Base-by-base conservation (phyloP, 2,797 vertebrate genomes). In the Echeneis naucrates region DNA sequence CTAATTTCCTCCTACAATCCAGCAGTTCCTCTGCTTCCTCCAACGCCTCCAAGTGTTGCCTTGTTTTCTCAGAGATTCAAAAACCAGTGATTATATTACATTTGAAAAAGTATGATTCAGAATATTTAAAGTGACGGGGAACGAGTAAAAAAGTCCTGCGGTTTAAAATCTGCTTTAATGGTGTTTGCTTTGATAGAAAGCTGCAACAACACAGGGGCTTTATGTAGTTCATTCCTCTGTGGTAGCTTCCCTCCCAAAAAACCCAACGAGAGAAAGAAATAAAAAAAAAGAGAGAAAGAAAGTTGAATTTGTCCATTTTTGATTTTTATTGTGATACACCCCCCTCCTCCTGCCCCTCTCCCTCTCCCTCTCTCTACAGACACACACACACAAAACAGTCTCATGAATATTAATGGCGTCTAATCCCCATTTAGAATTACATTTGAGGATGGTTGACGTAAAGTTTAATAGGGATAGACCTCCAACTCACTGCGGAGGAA, bases 361-460 rank as follows among this genome's bases (percentile, higher is more conserved):
- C 51, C 12, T n/a, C n/a, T n/a, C 12, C n/a, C n/a, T n/a, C n/a
- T n/a, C 21, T 8, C 42, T 64, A 60, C 48, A 32, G 48, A 32
- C 40, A 6, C 51, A 27, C 65, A 33, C 71, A 64, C 70, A 63
- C 74, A 76, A 61, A 75, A 40, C 26, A 26, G 81, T 55, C 92
- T 95, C 92, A 94, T 95, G 92, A 95, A 95, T 95, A 95, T 95
- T 93, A 93, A 96, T 94, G 90, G 75, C 70, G 64, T 88, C 87
- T 92, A 92, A 93, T 94, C 92, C 94, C 94, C 92, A 94, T 91
- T 93, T 95, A 94, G 93, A 95, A 95, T 95, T 92, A 92, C 90
- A 93, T 93, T 92, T 93, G 89, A 92, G 91, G 91, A 88, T 90
- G 89, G 91, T 93, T 91, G 88, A 92, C 89, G 93, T 89, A 92